Conservation (phyloP, 2,113 vertebrate species). For the Laterallus jamaicensis region DNA sequence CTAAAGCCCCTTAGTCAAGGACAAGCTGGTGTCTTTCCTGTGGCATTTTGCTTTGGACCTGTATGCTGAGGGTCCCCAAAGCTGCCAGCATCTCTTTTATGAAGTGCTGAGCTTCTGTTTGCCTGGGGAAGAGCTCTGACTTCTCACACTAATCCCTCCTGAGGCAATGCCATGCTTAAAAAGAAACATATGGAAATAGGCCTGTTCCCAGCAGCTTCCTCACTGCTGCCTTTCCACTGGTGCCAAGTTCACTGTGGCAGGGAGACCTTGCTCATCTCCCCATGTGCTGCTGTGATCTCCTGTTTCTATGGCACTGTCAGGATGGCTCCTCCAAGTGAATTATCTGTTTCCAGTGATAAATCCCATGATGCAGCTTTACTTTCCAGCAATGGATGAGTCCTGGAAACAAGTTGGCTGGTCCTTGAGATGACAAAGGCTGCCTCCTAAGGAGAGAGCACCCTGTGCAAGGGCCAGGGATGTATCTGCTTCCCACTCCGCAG, state of each 20-base stretch:
- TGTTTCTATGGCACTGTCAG: background rate
- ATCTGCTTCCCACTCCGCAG: background rate
- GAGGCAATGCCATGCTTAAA: background rate
- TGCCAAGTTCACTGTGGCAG: background rate
- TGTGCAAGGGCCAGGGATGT: rapidly evolving
- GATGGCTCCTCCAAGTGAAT: background rate
- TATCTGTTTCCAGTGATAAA: background rate
- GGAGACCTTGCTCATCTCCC: background rate
- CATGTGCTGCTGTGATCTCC: rapidly evolving
- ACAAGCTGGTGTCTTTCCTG: background rate
- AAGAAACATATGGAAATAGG: background rate
- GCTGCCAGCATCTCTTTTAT: background rate
- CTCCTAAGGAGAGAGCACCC: rapidly evolving
- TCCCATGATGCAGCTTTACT: background rate
- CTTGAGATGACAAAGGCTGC: background rate
- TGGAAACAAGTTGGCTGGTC: background rate
- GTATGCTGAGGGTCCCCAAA: background rate
- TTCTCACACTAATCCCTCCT: background rate
- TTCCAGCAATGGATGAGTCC: background rate
- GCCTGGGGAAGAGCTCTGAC: background rate
- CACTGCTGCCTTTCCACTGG: rapidly evolving
- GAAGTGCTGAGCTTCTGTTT: background rate
- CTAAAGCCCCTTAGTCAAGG: background rate
- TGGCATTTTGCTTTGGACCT: background rate
- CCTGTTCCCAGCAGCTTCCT: background rate